Conservation (phyloP, 2,888 invertebrate species). For the Drosophila infuscata region DNA sequence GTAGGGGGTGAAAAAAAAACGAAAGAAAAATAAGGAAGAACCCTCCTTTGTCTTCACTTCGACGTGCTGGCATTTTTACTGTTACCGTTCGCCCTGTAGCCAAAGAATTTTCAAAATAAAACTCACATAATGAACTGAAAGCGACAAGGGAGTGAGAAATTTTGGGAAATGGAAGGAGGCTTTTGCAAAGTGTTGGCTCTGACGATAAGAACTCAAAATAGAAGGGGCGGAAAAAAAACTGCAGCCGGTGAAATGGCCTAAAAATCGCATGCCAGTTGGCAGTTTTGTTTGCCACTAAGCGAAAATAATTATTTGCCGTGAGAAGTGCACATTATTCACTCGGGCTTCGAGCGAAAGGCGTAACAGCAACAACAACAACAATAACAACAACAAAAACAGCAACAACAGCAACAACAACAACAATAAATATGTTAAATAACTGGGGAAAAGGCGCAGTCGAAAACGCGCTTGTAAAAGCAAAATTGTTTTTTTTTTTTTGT, state of each 20-base stretch:
- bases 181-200: conserved; percentile 34
- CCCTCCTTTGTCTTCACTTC: conserved; percentile 34
- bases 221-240: conserved; percentile 22
- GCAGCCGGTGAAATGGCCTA: conserved; percentile 56
- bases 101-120: conserved; percentile 49
- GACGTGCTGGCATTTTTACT: conserved; percentile 71
- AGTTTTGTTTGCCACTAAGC: conserved; percentile 61
- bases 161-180: background rate
- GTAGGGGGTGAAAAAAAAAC: conserved; percentile 1
- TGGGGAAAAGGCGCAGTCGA: conserved; percentile 50
- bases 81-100: conserved; percentile 50
- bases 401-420: conserved; percentile 12
- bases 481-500: conserved; percentile 55
- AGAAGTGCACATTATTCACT: conserved; percentile 81
- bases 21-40: conserved; percentile 27
- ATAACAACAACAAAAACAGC: conserved; percentile 18
- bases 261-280: conserved; percentile 74
- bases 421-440: conserved; percentile 68
- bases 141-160: conserved; percentile 11
- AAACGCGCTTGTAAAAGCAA: conserved; percentile 64
- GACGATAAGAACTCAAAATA: conserved; percentile 35
- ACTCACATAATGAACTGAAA: conserved; percentile 73
- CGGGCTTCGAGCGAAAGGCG: conserved; percentile 25
- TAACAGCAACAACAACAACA: conserved; percentile 26
- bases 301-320: conserved; percentile 84